Base-by-base conservation (phyloP, 2,797 vertebrate species). In the Cynopterus sphinx region DNA sequence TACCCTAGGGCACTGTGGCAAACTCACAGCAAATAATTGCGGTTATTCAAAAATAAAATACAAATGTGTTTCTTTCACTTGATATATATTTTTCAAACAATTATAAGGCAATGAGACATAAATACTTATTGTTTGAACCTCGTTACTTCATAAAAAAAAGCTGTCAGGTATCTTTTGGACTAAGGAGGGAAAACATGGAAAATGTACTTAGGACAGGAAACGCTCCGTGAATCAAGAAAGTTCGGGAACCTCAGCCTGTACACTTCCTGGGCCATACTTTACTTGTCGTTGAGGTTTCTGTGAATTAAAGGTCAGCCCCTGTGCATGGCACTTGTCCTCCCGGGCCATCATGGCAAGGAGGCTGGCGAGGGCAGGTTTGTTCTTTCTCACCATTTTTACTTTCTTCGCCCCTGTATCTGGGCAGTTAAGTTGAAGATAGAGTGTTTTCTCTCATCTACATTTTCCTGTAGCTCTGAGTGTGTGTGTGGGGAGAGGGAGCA, bases 141-240 rank as follows among this genome's bases (percentile, higher is more conserved):
- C 59, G 65, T 85, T 59, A 59, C 26, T 61, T 96, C 61, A 71
- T 59, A 92, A 88, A 51, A 57, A 22, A 89, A 92, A 78, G 49
- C 53, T 67, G 7, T 78, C 75, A 51, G 7, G 24, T 28, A 65
- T 94, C 16, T 70, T 87, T 73, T 46, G 36, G 86, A n/a, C 28
- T 67, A 36, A 7, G 12, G 39, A 74, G 26, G 31, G 24, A n/a
- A 71, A 84, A 11, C 51, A 91, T 61, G 67, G 67, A 67, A 85
- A 82, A 92, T 65, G 74, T 11, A 91, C n/a, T 36, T 26, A 79
- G 41, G 41, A 73, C 43, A 68, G 31, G 26, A 74, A 92, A 12
- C 31, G 6, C 7, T 3, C 9, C 8, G 2, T 16, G 17, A 88
- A 41, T 33, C 41, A 73, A 77, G 61, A 59, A 33, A 89, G 75